Percentiles rank a stretch among this genome's conserved stretches.
These are phyloP conservation scores for Xenopus borealis DNA, from an alignment of 2,113 vertebrate species.

Conservation along the genomic window DNA sequence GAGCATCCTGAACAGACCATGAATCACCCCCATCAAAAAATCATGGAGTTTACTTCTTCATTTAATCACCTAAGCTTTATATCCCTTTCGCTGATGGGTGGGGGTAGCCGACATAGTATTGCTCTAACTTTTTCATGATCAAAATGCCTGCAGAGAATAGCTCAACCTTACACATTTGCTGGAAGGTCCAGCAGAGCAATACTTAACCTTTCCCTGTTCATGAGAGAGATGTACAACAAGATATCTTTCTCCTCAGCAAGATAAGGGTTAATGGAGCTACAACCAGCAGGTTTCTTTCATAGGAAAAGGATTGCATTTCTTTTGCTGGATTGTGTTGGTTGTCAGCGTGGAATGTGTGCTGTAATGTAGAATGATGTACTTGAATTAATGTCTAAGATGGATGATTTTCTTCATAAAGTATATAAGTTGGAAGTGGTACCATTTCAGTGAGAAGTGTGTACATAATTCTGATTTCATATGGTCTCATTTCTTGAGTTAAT, in stretches of 20 bases:
- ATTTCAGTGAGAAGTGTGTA: constrained; percentile 8
- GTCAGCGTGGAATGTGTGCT: constrained; percentile 25
- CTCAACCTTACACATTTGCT: constrained; percentile 9
- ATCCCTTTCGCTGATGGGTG: constrained; percentile 4
- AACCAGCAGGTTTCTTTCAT: constrained; percentile 14
- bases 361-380: constrained; percentile 30
- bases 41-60: constrained; percentile 18
- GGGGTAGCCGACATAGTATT: background rate
- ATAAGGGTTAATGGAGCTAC: constrained; percentile 19
- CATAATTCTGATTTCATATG: background rate
- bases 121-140: constrained; percentile 7
- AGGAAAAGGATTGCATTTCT: constrained; percentile 1
- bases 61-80: constrained; percentile 14
- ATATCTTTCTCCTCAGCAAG: constrained; percentile 19
- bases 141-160: constrained; percentile 21
- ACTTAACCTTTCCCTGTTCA: constrained; percentile 17
- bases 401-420: background rate
- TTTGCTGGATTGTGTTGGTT: constrained; percentile 32
- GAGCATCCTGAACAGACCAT: constrained; percentile 8
- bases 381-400: background rate
- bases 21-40: constrained; percentile 1
- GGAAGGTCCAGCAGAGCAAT: constrained; percentile 30
- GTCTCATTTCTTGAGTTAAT: background rate
- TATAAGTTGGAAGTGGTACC: constrained; percentile 3
- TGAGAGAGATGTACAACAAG: background rate